Evolutionary conservation across 2,888 invertebrate species (phyloP).

Genomic region (Hirtodrosophila histrioides): DNA sequence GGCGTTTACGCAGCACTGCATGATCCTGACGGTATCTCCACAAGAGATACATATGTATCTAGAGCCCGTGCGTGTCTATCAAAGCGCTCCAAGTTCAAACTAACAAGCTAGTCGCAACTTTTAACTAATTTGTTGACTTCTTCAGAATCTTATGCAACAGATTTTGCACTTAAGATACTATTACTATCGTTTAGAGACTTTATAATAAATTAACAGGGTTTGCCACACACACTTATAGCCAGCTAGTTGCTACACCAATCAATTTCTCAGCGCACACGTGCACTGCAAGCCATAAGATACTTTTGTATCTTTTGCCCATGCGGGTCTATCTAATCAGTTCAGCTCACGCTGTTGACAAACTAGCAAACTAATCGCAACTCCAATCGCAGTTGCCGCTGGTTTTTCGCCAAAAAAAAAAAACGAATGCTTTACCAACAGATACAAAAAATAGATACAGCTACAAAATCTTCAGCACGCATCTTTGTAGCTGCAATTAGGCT

Average conservation of each 20-base stretch:
- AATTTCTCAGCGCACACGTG: too few relatives aligned
- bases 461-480: constrained; percentile 7
- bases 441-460: constrained; percentile 5
- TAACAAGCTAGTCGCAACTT: too few relatives aligned
- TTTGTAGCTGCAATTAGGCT: constrained; percentile 48
- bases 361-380: constrained; percentile 32
- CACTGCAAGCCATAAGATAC: constrained; percentile 12
- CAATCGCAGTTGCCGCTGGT: constrained; percentile 40
- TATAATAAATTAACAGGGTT: too few relatives aligned
- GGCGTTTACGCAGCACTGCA: constrained; percentile 49
- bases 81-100: too few relatives aligned
- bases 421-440: constrained; percentile 6
- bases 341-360: constrained; percentile 35
- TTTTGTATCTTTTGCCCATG: constrained; percentile 21
- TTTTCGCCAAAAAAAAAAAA: constrained; percentile 42
- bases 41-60: constrained; percentile 20
- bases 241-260: too few relatives aligned
- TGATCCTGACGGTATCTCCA: constrained; percentile 15
- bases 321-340: constrained; percentile 57
- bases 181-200: too few relatives aligned
- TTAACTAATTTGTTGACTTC: too few relatives aligned
- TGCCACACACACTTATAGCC: too few relatives aligned
- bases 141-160: too few relatives aligned
- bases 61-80: too few relatives aligned
- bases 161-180: too few relatives aligned